These are phyloP conservation scores for Leptopilina myrica DNA, from an alignment of 2,888 invertebrate genomes.

Conservation along the genomic window DNA sequence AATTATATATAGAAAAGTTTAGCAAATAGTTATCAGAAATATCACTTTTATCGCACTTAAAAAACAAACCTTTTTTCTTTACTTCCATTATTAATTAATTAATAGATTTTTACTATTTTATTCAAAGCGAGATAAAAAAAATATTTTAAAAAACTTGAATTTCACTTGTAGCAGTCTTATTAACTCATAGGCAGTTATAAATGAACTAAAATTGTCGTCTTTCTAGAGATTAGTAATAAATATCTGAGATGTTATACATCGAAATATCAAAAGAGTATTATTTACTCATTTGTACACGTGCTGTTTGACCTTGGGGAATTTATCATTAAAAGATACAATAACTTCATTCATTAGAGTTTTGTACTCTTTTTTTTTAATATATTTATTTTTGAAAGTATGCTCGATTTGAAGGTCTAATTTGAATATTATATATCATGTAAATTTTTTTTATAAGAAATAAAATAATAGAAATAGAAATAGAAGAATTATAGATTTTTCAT, in stretches of 20 bases:
- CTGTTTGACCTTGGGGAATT: conserved; percentile 20
- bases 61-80: too few species aligned
- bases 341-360: background rate
- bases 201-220: conserved; percentile 5
- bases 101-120: background rate
- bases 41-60: too few species aligned
- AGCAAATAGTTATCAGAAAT: too few species aligned
- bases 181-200: background rate
- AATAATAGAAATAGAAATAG: too few species aligned
- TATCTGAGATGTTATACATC: background rate
- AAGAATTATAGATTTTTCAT: too few species aligned
- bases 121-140: background rate
- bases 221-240: background rate
- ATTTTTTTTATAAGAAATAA: too few species aligned
- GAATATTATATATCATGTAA: too few species aligned
- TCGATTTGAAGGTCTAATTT: too few species aligned
- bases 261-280: background rate
- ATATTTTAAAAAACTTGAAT: background rate
- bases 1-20: too few species aligned
- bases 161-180: background rate
- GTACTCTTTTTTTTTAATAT: background rate
- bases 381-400: background rate
- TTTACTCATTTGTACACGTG: background rate
- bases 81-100: too few species aligned
- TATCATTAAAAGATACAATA: conserved; percentile 5